A percentile compares a stretch with the other conserved stretches of the same genome.
Evolutionary conservation across 2,113 vertebrate genomes (phyloP).

Genomic region (Pithys albifrons): DNA sequence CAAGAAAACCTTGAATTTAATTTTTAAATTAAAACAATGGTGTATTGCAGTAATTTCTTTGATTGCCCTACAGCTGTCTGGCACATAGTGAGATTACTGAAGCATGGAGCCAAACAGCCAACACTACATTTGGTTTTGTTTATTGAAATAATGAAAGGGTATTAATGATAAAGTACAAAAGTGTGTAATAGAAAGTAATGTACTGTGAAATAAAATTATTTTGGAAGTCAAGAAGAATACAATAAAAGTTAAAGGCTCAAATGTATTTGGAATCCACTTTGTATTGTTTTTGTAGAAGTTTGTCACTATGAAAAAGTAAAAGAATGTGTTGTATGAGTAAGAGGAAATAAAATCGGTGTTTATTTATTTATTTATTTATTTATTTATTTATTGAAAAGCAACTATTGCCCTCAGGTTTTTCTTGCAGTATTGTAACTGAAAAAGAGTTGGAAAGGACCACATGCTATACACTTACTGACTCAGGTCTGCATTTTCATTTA

Average conservation of each 20-base stretch:
- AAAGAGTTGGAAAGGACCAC: background rate
- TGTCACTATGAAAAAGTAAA: conserved; percentile 24
- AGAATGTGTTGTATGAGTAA: background rate
- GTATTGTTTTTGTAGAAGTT: conserved; percentile 23
- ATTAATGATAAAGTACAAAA: conserved; percentile 67
- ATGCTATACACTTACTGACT: background rate
- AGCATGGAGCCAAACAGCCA: conserved; percentile 43
- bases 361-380: too few species aligned
- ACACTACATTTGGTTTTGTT: conserved; percentile 55
- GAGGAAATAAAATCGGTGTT: conserved; percentile 5
- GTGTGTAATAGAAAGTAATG: conserved; percentile 72
- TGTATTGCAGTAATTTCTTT: conserved; percentile 45
- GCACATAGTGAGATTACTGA: conserved; percentile 33
- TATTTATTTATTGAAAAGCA: background rate
- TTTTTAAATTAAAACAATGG: conserved; percentile 62
- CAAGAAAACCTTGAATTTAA: conserved; percentile 68
- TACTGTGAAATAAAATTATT: conserved; percentile 73
- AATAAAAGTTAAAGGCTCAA: conserved; percentile 43
- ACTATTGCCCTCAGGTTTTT: background rate
- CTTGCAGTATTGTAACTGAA: background rate
- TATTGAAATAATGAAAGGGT: conserved; percentile 64
- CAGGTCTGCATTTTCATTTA: background rate
- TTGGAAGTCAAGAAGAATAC: conserved; percentile 48
- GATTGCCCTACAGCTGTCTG: conserved; percentile 51
- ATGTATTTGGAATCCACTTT: conserved; percentile 25